Conservation (phyloP, 2,888 invertebrate genomes). For the Phorcus lineatus region DNA sequence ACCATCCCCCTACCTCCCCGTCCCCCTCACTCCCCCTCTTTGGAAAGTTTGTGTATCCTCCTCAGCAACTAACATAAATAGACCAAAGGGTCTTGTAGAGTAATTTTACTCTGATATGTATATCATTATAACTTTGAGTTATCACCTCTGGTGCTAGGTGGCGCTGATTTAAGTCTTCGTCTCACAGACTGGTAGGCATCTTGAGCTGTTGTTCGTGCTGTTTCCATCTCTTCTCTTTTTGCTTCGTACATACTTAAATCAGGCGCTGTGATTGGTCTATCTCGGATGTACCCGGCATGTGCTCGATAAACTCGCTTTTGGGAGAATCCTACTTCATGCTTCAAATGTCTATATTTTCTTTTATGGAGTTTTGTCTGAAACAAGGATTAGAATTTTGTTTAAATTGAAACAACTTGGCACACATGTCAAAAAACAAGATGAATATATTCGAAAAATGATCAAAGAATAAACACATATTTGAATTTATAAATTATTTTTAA, state of each 20-base stretch:
- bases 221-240: not conserved
- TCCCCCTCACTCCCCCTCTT: too few relatives aligned
- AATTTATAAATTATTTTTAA: too few relatives aligned
- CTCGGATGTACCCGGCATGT: conserved; percentile 64
- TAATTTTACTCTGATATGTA: too few relatives aligned
- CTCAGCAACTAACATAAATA: too few relatives aligned
- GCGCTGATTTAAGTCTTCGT: conserved; percentile 41
- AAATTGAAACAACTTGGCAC: not conserved
- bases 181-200: conserved; percentile 39
- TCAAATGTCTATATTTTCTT: conserved; percentile 56
- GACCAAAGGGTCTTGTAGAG: too few relatives aligned
- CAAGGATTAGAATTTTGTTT: not conserved
- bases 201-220: conserved; percentile 15
- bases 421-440: too few relatives aligned
- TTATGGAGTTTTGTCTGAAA: conserved; percentile 62
- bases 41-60: too few relatives aligned
- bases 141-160: conserved; percentile 36
- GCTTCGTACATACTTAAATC: conserved; percentile 51
- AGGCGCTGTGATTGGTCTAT: conserved; percentile 67
- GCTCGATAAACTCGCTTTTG: conserved; percentile 60
- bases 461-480: too few relatives aligned
- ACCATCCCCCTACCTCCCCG: too few relatives aligned
- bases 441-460: too few relatives aligned
- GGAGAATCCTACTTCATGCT: conserved; percentile 57
- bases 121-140: too few relatives aligned